Conservation (phyloP, 2,888 invertebrate species). For the Antheraea yamamai region DNA sequence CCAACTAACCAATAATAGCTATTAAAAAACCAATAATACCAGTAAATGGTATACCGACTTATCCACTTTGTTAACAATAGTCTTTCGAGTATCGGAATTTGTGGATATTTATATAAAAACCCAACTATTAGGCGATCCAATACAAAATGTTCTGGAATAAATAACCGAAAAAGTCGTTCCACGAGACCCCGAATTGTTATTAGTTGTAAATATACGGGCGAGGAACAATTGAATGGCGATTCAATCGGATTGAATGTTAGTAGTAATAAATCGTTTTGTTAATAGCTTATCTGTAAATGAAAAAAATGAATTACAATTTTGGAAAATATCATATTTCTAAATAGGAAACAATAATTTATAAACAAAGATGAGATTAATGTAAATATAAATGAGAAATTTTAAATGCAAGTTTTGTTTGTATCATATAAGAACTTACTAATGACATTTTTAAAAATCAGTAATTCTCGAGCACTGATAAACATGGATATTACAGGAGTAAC, state of each 20-base stretch:
- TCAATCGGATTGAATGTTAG: slow-evolving; percentile 31
- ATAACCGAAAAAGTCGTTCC: slow-evolving; percentile 25
- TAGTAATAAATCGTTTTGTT: slow-evolving; percentile 12
- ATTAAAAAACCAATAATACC: no score
- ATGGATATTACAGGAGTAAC: no score
- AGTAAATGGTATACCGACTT: no score
- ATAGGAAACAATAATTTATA: neutral
- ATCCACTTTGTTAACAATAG: neutral
- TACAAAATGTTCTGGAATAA: slow-evolving; percentile 28
- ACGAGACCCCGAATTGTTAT: slow-evolving; percentile 29
- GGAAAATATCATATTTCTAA: neutral
- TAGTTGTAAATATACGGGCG: slow-evolving; percentile 22
- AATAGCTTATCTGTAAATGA: neutral
- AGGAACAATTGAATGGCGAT: slow-evolving; percentile 16
- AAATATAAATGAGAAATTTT: no score
- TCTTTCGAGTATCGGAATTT: neutral
- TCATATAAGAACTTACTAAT: no score
- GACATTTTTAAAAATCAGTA: no score
- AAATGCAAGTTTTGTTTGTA: no score
- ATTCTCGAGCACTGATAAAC: no score
- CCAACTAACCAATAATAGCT: no score
- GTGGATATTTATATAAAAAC: neutral
- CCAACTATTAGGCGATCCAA: neutral
- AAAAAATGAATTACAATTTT: neutral
- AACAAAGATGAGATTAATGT: no score